Percentiles rank a stretch among this genome's conserved stretches.
These are phyloP conservation scores for Microctenopoma steveboyesi DNA, from an alignment of 2,797 vertebrate genomes.

Conservation along the genomic window DNA sequence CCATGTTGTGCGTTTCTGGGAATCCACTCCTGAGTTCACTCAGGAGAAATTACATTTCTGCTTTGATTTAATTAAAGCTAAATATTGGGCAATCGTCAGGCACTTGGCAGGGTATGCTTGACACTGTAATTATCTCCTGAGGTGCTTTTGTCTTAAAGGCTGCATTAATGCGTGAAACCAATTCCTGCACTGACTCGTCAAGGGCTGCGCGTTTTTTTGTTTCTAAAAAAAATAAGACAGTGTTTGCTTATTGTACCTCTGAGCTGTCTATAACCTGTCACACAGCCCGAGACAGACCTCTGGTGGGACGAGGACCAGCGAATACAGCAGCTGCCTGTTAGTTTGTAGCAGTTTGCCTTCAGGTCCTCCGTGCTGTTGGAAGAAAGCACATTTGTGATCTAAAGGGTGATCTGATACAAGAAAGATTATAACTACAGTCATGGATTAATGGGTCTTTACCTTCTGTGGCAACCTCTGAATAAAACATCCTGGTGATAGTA, in stretches of 20 bases:
- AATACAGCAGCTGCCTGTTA: constrained; percentile 35
- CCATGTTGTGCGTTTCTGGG: constrained; percentile 80
- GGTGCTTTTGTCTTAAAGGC: constrained; percentile 89
- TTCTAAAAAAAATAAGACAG: constrained; percentile 34
- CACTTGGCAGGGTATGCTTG: constrained; percentile 82
- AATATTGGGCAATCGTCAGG: constrained; percentile 87
- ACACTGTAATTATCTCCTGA: constrained; percentile 89
- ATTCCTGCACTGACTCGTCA: constrained; percentile 81
- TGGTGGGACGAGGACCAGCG: constrained; percentile 39
- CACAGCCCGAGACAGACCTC: constrained; percentile 28
- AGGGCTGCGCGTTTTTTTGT: constrained; percentile 62
- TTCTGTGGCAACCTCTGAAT: constrained; percentile 36
- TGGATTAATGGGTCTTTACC: constrained; percentile 56
- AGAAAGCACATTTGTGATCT: constrained; percentile 29
- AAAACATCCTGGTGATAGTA: constrained; percentile 49
- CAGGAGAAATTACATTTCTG: constrained; percentile 87
- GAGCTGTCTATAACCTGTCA: constrained; percentile 62
- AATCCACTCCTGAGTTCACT: constrained; percentile 79
- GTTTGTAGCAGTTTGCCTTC: constrained; percentile 21
- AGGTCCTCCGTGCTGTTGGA: background rate
- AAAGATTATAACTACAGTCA: constrained; percentile 3
- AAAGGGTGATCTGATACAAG: constrained; percentile 23
- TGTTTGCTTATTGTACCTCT: constrained; percentile 76
- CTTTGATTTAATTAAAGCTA: constrained; percentile 90
- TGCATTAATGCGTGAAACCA: constrained; percentile 86